A percentile compares a stretch with the other conserved stretches of the same genome.
phyloP scores from a whole-genome alignment of 2,113 vertebrate species.

The Syrmaticus mikado region DNA sequence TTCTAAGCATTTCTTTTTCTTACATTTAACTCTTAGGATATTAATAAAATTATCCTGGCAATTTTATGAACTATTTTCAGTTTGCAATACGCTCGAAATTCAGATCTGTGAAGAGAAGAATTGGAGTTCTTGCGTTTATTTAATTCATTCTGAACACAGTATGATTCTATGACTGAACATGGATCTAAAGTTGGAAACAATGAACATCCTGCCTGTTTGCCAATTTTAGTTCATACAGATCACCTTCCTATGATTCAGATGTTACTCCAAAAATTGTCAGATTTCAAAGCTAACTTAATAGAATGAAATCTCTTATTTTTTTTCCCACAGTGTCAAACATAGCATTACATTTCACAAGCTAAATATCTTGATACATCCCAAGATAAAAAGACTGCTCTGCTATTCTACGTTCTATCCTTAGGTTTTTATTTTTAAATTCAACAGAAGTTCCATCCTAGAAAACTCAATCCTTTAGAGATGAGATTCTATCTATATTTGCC shows the following conservation, averaged over 20 bases:
- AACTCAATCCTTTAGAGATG: neutral
- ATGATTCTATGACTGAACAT: neutral
- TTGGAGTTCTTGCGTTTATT: neutral
- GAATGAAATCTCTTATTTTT: neutral
- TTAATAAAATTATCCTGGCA: neutral
- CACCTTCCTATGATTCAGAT: neutral
- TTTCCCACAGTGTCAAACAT: neutral
- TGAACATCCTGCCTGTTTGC: neutral
- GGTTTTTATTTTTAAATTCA: neutral
- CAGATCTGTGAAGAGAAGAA: neutral
- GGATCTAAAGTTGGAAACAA: neutral
- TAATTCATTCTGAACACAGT: neutral
- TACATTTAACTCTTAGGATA: neutral
- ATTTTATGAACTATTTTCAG: neutral
- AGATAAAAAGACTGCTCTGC: neutral
- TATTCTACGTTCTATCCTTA: neutral
- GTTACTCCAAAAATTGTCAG: neutral
- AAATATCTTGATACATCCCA: neutral
- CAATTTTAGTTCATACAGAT: neutral
- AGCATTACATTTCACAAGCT: neutral
- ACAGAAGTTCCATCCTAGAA: neutral
- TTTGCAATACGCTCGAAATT: neutral
- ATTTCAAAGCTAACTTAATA: neutral
- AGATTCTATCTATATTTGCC: neutral
- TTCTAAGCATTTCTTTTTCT: neutral